Evolutionary conservation across 1,140 invertebrate species (phyloP).

Genomic region (Mycetomoellerius zeteki): DNA sequence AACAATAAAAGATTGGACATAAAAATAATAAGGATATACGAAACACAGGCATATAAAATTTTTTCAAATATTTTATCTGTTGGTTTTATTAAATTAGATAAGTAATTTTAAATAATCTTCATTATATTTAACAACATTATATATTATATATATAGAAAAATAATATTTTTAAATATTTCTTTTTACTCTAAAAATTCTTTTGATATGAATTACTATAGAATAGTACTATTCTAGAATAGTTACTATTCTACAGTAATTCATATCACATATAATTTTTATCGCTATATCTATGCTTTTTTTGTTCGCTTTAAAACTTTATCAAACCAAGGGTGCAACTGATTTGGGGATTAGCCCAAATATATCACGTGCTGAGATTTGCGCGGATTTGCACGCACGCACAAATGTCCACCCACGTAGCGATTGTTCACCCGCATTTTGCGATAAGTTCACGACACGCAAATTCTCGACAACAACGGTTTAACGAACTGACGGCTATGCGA

Average conservation of each 20-base stretch:
- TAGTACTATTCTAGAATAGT: too few relatives aligned
- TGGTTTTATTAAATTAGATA: background rate
- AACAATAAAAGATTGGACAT: too few relatives aligned
- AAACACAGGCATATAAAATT: background rate
- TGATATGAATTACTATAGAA: too few relatives aligned
- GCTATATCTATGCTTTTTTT: background rate
- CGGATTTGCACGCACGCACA: slow-evolving; percentile 50
- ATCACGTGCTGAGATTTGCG: slow-evolving; percentile 34
- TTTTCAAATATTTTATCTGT: background rate
- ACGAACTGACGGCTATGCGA: slow-evolving; percentile 37
- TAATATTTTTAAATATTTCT: background rate
- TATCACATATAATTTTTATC: too few relatives aligned
- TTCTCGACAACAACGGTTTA: slow-evolving; percentile 49
- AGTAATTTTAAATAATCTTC: background rate
- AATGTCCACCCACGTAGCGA: slow-evolving; percentile 28
- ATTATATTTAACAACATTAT: background rate
- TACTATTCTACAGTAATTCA: background rate
- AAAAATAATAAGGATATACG: background rate
- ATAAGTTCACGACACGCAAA: slow-evolving; percentile 56
- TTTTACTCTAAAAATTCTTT: background rate
- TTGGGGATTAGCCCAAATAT: slow-evolving; percentile 42
- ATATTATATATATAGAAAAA: background rate
- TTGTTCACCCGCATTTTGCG: slow-evolving; percentile 42
- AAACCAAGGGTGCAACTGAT: slow-evolving; percentile 21
- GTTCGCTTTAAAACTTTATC: background rate